Percentiles rank a stretch among this genome's conserved stretches.
Evolutionary conservation across 2,888 invertebrate species (phyloP).

Genomic region (Microctonus brassicae): DNA sequence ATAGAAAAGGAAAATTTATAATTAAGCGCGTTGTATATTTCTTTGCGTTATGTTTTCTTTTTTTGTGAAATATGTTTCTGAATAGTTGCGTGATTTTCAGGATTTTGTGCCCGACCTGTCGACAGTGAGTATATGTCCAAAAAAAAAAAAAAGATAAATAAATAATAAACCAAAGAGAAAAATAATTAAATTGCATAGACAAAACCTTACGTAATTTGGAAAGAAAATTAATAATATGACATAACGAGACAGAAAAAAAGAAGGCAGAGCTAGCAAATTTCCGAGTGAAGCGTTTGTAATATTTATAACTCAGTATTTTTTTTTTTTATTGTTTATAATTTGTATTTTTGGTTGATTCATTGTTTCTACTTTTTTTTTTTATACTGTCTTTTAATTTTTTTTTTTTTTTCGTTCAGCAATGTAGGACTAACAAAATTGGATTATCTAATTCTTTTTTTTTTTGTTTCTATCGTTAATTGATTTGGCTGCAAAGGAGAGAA

Average conservation of each 20-base stretch:
- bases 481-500: constrained; percentile 42
- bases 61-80: constrained; percentile 52
- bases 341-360: constrained; percentile 17
- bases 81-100: constrained; percentile 70
- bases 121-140: constrained; percentile 69
- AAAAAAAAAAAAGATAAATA: constrained; percentile 44
- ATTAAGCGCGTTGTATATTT: background rate
- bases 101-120: constrained; percentile 71
- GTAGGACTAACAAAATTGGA: constrained; percentile 64
- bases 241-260: background rate
- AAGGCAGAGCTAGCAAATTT: constrained; percentile 57
- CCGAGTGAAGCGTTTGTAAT: constrained; percentile 68
- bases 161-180: constrained; percentile 24
- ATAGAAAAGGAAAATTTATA: background rate
- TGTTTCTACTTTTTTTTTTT: too few relatives aligned
- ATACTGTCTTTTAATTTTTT: constrained; percentile 35
- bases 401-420: constrained; percentile 53
- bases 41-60: constrained; percentile 14
- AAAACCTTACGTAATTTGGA: constrained; percentile 42
- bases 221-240: constrained; percentile 43
- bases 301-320: constrained; percentile 54
- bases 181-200: constrained; percentile 1
- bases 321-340: constrained; percentile 31
- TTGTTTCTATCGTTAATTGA: constrained; percentile 15
- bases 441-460: constrained; percentile 10